Evolutionary conservation across 1,140 invertebrate species (phyloP), one percentile per base, ranked within the genome.

Genomic region (Bombus ignitus): DNA sequence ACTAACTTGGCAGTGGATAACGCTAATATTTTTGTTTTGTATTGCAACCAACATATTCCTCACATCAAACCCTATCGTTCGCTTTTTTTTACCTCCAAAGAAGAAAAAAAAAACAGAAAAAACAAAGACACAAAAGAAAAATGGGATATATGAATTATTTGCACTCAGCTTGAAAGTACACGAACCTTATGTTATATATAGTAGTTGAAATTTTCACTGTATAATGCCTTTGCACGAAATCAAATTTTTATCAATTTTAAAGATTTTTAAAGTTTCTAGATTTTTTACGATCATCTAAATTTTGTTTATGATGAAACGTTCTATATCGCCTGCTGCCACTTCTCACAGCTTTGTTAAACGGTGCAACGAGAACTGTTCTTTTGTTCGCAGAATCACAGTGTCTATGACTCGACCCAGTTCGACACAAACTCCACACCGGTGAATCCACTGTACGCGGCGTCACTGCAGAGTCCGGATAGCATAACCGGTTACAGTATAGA

Each of bases 371-470:
- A 89, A 92, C 13, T 92, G 71, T 87, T 85, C 81, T 92, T 85
- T 92, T 95, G 95, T 93, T 96, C 96, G 89, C 96, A 97, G 97
- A 97, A 96, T 90, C 97, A 97, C 95, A 97, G 96, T 92, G 96
- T 97, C 80, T 98, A 97, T 93, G 97, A 98, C 94, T 97, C 97
- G 92, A 98, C 97, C 75, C 96, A 97, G 85, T 97, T 98, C 94
- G 96, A 96, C 93, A 96, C 96, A 32, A 96, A 96, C 71, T 96
- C 96, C 12, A 97, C 96, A 10, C 97, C 97, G 42, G 96, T 97
- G 93, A 97, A 97, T 92, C 97, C 97, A 8, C 94, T 97, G 53
- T 97, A 97, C 92, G 96, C 97, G 86, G 97, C 97, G 59, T 97
- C 97, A 6, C 95, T 97, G 35, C 97, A 97, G 93, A 97, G 97